A percentile compares a stretch with the other conserved stretches of the same genome.
These are phyloP conservation scores for Octonoba sinensis DNA, from an alignment of 2,888 invertebrate species.

Conservation along the genomic window DNA sequence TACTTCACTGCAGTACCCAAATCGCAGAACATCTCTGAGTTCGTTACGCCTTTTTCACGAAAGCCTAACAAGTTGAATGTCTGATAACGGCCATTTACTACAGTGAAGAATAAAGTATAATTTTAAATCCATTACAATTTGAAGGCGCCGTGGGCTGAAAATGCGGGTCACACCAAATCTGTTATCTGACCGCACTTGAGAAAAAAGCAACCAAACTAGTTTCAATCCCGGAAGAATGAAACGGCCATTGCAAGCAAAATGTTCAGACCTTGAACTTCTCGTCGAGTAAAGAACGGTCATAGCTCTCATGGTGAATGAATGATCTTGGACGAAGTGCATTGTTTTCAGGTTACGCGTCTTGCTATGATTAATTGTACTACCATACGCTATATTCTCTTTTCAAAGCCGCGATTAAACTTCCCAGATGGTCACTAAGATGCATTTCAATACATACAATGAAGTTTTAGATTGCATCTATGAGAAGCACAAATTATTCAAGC, in stretches of 20 bases:
- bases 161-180: slow-evolving; percentile 30
- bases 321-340: neutral
- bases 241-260: slow-evolving; percentile 7
- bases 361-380: neutral
- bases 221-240: slow-evolving; percentile 26
- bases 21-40: too few species aligned
- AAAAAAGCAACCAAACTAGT: slow-evolving; percentile 38
- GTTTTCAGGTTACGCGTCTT: slow-evolving; percentile 11
- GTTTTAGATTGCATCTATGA: too few species aligned
- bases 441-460: too few species aligned
- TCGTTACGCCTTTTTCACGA: too few species aligned
- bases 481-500: too few species aligned
- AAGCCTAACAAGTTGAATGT: too few species aligned
- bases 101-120: slow-evolving; percentile 14
- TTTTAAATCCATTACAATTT: slow-evolving; percentile 44
- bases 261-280: slow-evolving; percentile 47
- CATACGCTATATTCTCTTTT: too few species aligned
- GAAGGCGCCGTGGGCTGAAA: slow-evolving; percentile 10
- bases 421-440: too few species aligned
- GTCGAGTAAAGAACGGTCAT: slow-evolving; percentile 48
- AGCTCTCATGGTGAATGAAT: neutral
- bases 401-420: too few species aligned
- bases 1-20: too few species aligned
- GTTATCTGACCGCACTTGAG: slow-evolving; percentile 34
- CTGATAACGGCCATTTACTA: neutral